These are phyloP conservation scores for Pseudopodoces humilis DNA, from an alignment of 2,113 vertebrate species.

Conservation along the genomic window DNA sequence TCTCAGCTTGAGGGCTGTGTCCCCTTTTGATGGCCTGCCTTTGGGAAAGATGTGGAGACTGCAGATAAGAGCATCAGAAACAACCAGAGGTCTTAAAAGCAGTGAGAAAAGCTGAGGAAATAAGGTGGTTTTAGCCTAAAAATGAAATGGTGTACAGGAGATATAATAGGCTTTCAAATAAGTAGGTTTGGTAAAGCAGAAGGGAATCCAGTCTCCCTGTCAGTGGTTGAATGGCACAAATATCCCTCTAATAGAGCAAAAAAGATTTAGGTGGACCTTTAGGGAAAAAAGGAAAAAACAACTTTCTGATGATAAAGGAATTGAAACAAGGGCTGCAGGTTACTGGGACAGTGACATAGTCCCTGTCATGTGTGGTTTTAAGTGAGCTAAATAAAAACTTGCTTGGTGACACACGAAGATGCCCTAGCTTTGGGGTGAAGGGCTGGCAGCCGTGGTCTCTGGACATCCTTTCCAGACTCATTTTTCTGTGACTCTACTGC, in stretches of 20 bases:
- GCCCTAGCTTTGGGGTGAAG: neutral
- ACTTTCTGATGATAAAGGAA: neutral
- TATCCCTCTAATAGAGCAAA: neutral
- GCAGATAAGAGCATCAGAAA: neutral
- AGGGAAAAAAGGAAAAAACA: neutral
- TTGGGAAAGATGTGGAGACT: neutral
- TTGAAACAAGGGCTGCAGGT: neutral
- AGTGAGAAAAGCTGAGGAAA: neutral
- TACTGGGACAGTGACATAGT: neutral
- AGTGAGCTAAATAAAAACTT: neutral
- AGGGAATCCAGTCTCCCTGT: neutral
- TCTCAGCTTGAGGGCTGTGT: neutral
- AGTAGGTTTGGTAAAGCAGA: neutral
- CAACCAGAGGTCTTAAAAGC: neutral
- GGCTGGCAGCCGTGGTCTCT: neutral
- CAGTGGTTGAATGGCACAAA: neutral
- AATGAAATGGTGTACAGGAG: neutral
- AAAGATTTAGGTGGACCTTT: neutral
- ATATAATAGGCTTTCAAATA: neutral
- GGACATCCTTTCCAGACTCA: neutral
- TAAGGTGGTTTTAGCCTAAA: neutral
- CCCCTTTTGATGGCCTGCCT: constrained; percentile 1
- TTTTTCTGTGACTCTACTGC: neutral
- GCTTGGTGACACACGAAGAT: neutral
- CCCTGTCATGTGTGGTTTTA: neutral